Evolutionary conservation across 1,140 invertebrate genomes (phyloP).

Genomic region (Limonius californicus): DNA sequence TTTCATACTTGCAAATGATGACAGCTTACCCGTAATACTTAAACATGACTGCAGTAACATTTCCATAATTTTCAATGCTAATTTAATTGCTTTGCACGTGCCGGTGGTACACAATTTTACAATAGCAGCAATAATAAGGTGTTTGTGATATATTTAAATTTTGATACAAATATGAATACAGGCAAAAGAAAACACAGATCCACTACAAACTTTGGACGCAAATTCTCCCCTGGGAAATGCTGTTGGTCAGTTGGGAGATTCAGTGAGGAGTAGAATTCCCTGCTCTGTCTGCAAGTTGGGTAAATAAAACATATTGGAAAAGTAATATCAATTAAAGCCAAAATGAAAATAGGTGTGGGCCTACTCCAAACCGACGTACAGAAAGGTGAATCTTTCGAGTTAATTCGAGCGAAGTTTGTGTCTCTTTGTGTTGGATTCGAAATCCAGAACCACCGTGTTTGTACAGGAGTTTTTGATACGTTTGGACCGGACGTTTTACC

Average conservation of each 20-base stretch:
- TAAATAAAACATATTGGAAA: too few relatives aligned
- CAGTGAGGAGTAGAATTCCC: constrained; percentile 32
- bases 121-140: too few relatives aligned
- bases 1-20: too few relatives aligned
- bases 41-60: too few relatives aligned
- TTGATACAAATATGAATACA: too few relatives aligned
- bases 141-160: too few relatives aligned
- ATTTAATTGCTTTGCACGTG: too few relatives aligned
- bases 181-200: constrained; percentile 7
- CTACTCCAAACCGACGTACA: constrained; percentile 33
- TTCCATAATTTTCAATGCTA: too few relatives aligned
- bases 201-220: background rate
- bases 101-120: too few relatives aligned
- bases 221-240: background rate
- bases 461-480: constrained; percentile 39
- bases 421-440: constrained; percentile 39
- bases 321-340: constrained; percentile 14
- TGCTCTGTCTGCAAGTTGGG: constrained; percentile 37
- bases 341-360: constrained; percentile 32
- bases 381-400: constrained; percentile 28
- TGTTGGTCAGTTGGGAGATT: constrained; percentile 31
- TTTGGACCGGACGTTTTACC: constrained; percentile 40
- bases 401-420: constrained; percentile 37
- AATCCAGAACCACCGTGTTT: constrained; percentile 38
- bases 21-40: too few relatives aligned